Conservation (phyloP, 2,888 invertebrate genomes). For the Heteromyza rotundicornis region DNA sequence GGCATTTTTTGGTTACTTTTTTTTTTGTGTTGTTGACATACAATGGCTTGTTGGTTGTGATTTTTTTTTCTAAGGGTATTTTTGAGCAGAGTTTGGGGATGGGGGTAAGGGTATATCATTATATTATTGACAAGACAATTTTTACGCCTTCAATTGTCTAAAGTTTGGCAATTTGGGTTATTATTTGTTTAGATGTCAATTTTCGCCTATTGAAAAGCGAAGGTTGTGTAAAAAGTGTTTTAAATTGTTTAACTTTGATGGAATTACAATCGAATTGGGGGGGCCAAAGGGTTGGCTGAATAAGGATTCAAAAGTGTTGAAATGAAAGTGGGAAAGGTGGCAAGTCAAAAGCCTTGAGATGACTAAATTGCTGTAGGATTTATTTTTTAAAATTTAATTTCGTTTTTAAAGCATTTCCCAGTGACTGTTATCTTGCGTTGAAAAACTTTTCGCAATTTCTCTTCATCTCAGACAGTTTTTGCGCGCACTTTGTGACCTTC, state of each 20-base stretch:
- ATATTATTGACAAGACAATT: slow-evolving; percentile 61
- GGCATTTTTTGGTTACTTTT: neutral
- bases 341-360: slow-evolving; percentile 36
- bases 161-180: slow-evolving; percentile 29
- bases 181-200: slow-evolving; percentile 23
- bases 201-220: neutral
- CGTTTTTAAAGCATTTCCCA: no score
- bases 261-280: no score
- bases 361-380: slow-evolving; percentile 40
- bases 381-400: no score
- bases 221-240: slow-evolving; percentile 8
- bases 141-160: slow-evolving; percentile 58
- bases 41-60: slow-evolving; percentile 15
- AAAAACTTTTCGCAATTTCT: neutral
- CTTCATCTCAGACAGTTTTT: neutral
- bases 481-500: slow-evolving; percentile 38
- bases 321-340: neutral
- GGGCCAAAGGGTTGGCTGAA: no score
- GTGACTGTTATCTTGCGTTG: neutral
- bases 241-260: slow-evolving; percentile 18
- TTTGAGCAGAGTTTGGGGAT: neutral
- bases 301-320: neutral
- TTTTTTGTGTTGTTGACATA: neutral
- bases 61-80: neutral
- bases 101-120: slow-evolving; percentile 27